phyloP scores from a whole-genome alignment of 2,113 vertebrate species.

The Ceyx margarethae region DNA sequence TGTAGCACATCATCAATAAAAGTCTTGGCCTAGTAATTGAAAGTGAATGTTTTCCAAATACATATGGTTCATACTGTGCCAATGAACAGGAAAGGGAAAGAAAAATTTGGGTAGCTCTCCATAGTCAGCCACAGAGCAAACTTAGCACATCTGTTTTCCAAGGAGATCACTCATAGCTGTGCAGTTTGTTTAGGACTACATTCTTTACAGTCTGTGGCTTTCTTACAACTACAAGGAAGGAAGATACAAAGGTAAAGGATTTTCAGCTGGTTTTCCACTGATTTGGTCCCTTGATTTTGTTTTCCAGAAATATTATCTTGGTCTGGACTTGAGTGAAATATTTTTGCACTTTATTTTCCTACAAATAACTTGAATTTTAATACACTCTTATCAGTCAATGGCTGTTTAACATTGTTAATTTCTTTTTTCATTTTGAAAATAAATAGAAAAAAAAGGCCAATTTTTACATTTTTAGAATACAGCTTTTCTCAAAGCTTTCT shows the following conservation, averaged over 20 bases:
- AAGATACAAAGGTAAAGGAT: neutral
- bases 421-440: neutral
- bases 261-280: neutral
- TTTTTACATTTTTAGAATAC: conserved; percentile 15
- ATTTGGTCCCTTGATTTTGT: neutral
- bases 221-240: neutral
- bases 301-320: neutral
- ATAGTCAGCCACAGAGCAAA: neutral
- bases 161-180: neutral
- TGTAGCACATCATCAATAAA: neutral
- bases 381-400: neutral
- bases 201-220: neutral
- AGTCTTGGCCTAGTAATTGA: neutral
- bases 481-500: conserved; percentile 14
- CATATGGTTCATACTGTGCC: neutral
- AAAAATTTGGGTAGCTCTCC: neutral
- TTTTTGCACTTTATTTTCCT: conserved; percentile 33
- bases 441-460: neutral
- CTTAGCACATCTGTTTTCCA: neutral
- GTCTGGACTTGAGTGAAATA: neutral
- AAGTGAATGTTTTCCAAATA: neutral
- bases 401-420: neutral
- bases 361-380: conserved; percentile 8
- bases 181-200: neutral
- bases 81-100: neutral